phyloP scores from a whole-genome alignment of 2,888 invertebrate genomes.

The Lydus trimaculatus region DNA sequence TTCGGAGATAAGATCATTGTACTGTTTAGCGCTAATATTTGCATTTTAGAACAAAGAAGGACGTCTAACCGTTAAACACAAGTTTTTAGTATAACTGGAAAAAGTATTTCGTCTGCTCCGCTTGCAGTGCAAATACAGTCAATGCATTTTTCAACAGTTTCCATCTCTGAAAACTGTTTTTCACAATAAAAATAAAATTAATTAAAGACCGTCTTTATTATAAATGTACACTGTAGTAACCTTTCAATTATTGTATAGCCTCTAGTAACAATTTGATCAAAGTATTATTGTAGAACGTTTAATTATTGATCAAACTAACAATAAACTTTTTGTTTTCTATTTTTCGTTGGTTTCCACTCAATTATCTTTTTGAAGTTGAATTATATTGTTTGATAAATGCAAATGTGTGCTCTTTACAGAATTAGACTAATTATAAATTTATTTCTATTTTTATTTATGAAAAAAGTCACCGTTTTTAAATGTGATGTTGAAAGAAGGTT shows the following conservation, averaged over 20 bases:
- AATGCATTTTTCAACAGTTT: neutral
- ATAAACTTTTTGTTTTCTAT: neutral
- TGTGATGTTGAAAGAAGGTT: neutral
- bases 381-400: neutral
- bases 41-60: too few relatives aligned
- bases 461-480: neutral
- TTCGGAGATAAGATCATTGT: too few relatives aligned
- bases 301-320: neutral
- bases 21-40: too few relatives aligned
- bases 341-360: neutral
- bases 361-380: neutral
- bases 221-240: neutral
- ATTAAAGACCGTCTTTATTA: neutral
- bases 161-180: neutral
- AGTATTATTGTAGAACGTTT: neutral
- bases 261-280: neutral
- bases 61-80: too few relatives aligned
- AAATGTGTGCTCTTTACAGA: neutral
- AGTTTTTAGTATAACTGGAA: neutral
- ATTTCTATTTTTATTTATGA: neutral
- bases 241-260: slow-evolving; percentile 1
- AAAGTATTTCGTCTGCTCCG: neutral
- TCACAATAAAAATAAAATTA: neutral
- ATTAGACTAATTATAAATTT: neutral
- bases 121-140: neutral